Percentiles rank a stretch among this genome's conserved stretches.
These are phyloP conservation scores for Megalops atlanticus DNA, from an alignment of 2,113 vertebrate species.

Conservation along the genomic window DNA sequence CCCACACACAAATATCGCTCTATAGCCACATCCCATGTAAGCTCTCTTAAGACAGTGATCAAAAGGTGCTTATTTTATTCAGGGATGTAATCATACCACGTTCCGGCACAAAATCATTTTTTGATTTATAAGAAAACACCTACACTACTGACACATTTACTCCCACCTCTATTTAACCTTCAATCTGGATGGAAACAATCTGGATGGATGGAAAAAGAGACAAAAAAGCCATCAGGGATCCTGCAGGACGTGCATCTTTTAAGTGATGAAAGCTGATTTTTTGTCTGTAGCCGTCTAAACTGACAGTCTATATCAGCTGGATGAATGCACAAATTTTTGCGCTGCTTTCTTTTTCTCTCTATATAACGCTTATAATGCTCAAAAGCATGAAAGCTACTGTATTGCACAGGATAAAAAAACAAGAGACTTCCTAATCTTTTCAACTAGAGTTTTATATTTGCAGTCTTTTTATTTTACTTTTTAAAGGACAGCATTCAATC, in stretches of 20 bases:
- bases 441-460: background rate
- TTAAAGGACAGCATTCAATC: background rate
- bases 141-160: background rate
- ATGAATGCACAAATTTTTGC: background rate
- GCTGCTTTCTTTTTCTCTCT: background rate
- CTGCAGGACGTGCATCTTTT: background rate
- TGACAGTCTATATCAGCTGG: background rate
- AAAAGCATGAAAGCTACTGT: background rate
- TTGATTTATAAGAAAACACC: slow-evolving; percentile 10
- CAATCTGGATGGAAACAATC: background rate
- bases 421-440: no score
- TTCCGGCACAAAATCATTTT: background rate
- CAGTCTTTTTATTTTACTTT: background rate
- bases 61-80: background rate
- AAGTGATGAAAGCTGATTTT: background rate
- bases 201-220: background rate
- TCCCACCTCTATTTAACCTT: slow-evolving; percentile 17
- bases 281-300: background rate
- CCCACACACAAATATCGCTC: background rate
- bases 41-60: background rate
- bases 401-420: background rate
- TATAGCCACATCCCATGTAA: background rate
- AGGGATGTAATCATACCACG: background rate
- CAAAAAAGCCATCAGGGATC: background rate
- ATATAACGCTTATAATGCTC: background rate